A percentile compares a stretch with the other conserved stretches of the same genome.
phyloP scores from a whole-genome alignment of 2,113 vertebrate species.

The Hyla sarda region DNA sequence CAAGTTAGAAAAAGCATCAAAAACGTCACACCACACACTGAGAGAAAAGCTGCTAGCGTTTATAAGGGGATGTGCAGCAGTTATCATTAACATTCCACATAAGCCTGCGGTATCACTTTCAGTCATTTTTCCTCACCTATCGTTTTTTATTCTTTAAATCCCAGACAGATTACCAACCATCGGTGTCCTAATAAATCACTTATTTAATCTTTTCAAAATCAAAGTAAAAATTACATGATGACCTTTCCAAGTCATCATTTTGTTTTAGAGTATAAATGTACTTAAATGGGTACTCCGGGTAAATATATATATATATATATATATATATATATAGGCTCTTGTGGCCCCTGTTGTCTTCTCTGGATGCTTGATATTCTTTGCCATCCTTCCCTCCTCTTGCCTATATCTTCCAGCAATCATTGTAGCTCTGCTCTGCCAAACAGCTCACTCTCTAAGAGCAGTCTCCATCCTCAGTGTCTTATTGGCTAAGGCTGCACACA shows the following conservation, averaged over 20 bases:
- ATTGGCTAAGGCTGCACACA: no score
- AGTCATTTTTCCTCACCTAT: slow-evolving; percentile 1
- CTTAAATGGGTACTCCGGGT: background rate
- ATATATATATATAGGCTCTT: no score
- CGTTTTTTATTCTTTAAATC: background rate
- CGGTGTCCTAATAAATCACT: background rate
- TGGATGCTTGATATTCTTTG: no score
- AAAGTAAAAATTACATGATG: background rate
- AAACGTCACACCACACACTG: background rate
- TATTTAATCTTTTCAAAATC: background rate
- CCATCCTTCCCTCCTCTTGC: no score
- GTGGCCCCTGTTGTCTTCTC: no score
- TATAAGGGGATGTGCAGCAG: background rate
- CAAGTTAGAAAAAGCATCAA: background rate
- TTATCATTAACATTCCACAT: slow-evolving; percentile 27
- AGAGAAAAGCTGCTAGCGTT: background rate
- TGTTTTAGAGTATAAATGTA: background rate
- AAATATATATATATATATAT: no score
- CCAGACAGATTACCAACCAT: background rate
- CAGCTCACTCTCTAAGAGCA: no score
- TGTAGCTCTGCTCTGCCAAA: no score
- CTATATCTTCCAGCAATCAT: no score
- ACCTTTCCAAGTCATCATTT: background rate
- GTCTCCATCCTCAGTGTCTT: no score
- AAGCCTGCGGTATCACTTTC: background rate